These are phyloP conservation scores for Poeciliopsis presidionis DNA, from an alignment of 2,797 vertebrate genomes.

Conservation along the genomic window DNA sequence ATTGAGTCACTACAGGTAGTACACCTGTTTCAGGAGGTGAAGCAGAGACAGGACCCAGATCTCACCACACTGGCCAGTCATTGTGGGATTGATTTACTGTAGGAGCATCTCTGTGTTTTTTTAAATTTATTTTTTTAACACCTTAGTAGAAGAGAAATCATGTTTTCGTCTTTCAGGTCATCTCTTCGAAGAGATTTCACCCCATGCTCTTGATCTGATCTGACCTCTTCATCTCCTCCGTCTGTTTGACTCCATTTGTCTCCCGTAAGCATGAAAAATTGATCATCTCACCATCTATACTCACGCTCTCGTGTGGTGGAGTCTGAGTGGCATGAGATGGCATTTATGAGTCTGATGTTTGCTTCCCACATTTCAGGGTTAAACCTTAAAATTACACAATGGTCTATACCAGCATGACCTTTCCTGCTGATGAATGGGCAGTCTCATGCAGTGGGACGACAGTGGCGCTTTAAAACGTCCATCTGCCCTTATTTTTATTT, in stretches of 20 bases:
- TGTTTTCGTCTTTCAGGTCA: constrained; percentile 38
- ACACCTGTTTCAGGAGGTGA: constrained; percentile 69
- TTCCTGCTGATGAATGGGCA: neutral
- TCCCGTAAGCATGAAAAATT: constrained; percentile 2
- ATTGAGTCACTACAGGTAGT: constrained; percentile 79
- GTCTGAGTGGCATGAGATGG: neutral
- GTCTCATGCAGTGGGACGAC: constrained; percentile 15
- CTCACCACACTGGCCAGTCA: neutral
- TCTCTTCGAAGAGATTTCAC: constrained; percentile 24
- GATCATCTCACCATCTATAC: neutral
- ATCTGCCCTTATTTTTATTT: constrained; percentile 24
- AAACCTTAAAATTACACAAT: neutral
- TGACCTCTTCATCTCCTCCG: constrained; percentile 23
- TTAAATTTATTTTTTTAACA: neutral
- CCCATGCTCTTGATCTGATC: constrained; percentile 16
- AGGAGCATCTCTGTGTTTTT: neutral
- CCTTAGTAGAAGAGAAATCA: constrained; percentile 28
- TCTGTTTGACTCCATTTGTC: constrained; percentile 25
- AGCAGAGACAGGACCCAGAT: constrained; percentile 34
- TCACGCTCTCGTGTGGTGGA: neutral
- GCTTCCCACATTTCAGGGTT: neutral
- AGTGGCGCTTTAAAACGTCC: constrained; percentile 9
- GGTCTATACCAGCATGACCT: neutral
- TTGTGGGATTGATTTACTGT: neutral
- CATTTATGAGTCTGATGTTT: constrained; percentile 7